Conservation (phyloP, 2,888 invertebrate species). For the Xylophagus ater region DNA sequence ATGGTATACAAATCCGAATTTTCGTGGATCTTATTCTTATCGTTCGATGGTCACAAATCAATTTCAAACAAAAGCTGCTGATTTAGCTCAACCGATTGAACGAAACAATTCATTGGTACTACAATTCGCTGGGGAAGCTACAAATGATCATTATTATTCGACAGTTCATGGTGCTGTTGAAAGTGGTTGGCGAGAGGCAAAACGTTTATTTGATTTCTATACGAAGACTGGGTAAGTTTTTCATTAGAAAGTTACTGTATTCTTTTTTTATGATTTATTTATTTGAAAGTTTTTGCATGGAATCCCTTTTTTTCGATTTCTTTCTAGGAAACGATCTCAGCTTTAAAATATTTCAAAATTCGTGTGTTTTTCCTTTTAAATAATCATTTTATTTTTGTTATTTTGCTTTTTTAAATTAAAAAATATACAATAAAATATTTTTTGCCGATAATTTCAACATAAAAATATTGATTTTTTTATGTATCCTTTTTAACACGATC, state of each 20-base stretch:
- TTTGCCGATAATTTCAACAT: too few relatives aligned
- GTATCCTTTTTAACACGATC: too few relatives aligned
- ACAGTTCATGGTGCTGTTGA: conserved; percentile 65
- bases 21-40: conserved; percentile 55
- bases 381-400: too few relatives aligned
- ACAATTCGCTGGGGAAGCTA: conserved; percentile 58
- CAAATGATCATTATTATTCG: conserved; percentile 50
- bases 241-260: background rate
- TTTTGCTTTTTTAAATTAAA: too few relatives aligned
- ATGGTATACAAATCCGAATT: conserved; percentile 52
- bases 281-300: background rate
- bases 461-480: too few relatives aligned
- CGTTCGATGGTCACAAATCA: conserved; percentile 47
- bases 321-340: conserved; percentile 8
- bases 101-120: conserved; percentile 40
- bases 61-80: conserved; percentile 42
- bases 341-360: conserved; percentile 6
- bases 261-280: background rate
- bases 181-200: conserved; percentile 61
- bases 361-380: too few relatives aligned
- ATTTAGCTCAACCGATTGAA: conserved; percentile 44
- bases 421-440: too few relatives aligned
- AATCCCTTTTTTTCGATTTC: background rate
- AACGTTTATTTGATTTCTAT: conserved; percentile 42
- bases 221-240: conserved; percentile 14